Base-by-base conservation (phyloP, 2,888 invertebrate genomes). In the Falcaria lacertinaria region DNA sequence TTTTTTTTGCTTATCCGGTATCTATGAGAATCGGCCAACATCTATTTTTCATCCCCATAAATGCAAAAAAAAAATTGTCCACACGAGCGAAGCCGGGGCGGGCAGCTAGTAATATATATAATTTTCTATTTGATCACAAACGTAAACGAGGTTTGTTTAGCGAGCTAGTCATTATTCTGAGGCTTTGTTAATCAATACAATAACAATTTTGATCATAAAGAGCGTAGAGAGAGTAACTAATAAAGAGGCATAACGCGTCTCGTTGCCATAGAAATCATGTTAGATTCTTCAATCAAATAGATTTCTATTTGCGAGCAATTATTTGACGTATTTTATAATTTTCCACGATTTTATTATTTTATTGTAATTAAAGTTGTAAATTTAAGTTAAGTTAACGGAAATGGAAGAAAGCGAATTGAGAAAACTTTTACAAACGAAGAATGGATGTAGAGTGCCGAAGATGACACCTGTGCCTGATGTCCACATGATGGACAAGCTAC, bases 321-420 rank as follows among this genome's bases (percentile, higher is more conserved):
- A 37, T 42, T 48, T 22, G 37, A 37, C 22, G 22, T 22, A 2
- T 4, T 13, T 37, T 14, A 22, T 37, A 14, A 15, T 37, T 37
- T 15, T 37, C 14, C 2, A 22, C 7, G 1, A 5, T 14, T 22
- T 14, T 36, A 8, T 14, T 37, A 2, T 25, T 14, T 22, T 37
- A 0, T 22, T 28, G 11, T 28, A 11, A 28, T 28, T 11, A 11
- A 28, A 11, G 28, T 28, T 28, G 28, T 28, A 11, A 28, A 11
- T 2, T 3, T 28, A 28, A 28, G 28, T 11, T 28, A 11, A 11
- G 22, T 19, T n/a, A 4, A 22, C 8, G 22, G 22, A 52, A 51
- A 89, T 89, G 89, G 69, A 89, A 33, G 89, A 88, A 48, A 77
- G 85, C 19, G 86, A 89, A 34, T 46, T 89, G 17, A 72, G 85